Evolutionary conservation across 2,113 vertebrate genomes (phyloP).

Genomic region (Lates calcarifer): DNA sequence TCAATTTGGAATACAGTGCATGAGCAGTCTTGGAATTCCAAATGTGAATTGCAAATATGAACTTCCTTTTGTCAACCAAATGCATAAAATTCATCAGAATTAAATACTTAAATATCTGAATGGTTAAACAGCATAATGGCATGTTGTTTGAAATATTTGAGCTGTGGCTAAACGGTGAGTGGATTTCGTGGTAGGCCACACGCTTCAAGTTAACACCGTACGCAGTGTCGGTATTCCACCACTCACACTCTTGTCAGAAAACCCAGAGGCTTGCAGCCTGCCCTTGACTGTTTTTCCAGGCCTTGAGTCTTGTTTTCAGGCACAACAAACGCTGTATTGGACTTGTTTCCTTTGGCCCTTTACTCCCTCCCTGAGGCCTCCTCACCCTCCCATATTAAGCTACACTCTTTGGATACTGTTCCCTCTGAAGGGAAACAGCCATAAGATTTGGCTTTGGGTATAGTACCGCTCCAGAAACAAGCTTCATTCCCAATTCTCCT

Average conservation of each 20-base stretch:
- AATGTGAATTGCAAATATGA: neutral
- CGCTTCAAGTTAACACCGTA: conserved; percentile 71
- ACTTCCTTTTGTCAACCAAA: neutral
- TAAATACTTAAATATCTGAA: conserved; percentile 44
- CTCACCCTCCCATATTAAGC: conserved; percentile 74
- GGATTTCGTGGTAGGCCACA: conserved; percentile 68
- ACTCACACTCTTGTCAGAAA: conserved; percentile 73
- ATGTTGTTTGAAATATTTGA: conserved; percentile 54
- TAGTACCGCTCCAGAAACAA: conserved; percentile 54
- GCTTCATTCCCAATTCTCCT: conserved; percentile 63
- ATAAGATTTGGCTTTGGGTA: conserved; percentile 57
- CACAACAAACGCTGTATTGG: conserved; percentile 84
- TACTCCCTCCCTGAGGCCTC: conserved; percentile 69
- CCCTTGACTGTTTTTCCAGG: conserved; percentile 81
- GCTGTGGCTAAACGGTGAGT: conserved; percentile 56
- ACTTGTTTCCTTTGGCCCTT: conserved; percentile 84
- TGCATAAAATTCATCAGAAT: conserved; percentile 16
- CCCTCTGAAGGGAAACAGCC: conserved; percentile 70
- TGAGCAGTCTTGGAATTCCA: conserved; percentile 1
- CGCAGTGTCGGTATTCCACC: conserved; percentile 55
- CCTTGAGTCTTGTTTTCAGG: conserved; percentile 83
- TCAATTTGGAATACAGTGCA: neutral
- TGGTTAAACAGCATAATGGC: conserved; percentile 47
- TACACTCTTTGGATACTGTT: conserved; percentile 77
- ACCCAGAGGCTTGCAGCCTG: conserved; percentile 73